Conservation (phyloP, 2,797 vertebrate genomes). For the Pachyuromys duprasi region DNA sequence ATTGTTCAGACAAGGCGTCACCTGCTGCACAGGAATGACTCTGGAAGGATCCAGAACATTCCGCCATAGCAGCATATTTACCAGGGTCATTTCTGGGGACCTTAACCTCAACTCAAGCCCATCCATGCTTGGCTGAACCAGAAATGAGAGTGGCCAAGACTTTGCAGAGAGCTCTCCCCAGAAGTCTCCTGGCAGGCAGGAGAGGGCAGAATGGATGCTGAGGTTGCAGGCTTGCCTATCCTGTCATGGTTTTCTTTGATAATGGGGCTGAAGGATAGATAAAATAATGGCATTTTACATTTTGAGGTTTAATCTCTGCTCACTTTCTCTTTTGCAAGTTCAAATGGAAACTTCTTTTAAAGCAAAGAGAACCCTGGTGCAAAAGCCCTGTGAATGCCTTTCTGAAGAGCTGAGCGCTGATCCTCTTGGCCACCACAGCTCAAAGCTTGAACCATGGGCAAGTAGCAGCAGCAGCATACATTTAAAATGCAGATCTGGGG, state of each 20-base stretch:
- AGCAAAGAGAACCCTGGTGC: neutral
- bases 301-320: no score
- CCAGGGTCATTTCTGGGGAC: neutral
- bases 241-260: neutral
- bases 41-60: neutral
- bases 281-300: neutral
- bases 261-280: neutral
- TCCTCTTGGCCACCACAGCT: neutral
- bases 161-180: neutral
- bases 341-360: neutral
- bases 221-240: neutral
- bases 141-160: neutral
- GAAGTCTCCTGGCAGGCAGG: neutral
- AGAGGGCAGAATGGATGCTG: conserved; percentile 10
- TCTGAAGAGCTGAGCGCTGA: neutral
- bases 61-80: rapidly evolving
- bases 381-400: neutral
- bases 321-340: neutral
- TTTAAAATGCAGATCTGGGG: neutral
- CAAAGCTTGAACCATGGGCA: neutral
- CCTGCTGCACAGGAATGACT: neutral
- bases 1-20: neutral
- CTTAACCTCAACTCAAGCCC: neutral
- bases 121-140: neutral
- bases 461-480: neutral